A percentile compares a stretch with the other conserved stretches of the same genome.
These are phyloP conservation scores for Dryococelus australis DNA, from an alignment of 2,888 invertebrate genomes.

Conservation along the genomic window DNA sequence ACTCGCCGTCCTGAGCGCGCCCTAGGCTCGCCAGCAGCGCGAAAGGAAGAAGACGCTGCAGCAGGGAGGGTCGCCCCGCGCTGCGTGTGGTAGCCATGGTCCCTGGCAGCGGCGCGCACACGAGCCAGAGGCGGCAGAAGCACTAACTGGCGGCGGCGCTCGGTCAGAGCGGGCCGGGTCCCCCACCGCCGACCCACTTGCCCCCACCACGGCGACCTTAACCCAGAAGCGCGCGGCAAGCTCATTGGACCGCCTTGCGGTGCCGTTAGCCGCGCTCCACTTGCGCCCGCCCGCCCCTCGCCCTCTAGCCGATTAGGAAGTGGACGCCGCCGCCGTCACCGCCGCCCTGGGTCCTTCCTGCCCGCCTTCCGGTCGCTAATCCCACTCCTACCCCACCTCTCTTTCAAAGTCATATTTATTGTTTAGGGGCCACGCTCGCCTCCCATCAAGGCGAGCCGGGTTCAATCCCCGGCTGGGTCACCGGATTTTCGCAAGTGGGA, in stretches of 20 bases:
- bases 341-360: neutral
- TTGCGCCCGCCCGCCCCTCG: neutral
- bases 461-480: no score
- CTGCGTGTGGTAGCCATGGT: neutral
- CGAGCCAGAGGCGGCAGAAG: neutral
- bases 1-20: conserved; percentile 68
- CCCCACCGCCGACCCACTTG: neutral
- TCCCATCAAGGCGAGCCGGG: no score
- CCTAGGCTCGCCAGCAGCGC: neutral
- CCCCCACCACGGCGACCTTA: neutral
- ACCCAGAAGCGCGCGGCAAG: neutral
- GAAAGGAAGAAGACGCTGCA: neutral
- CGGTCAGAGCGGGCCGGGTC: neutral
- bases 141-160: neutral
- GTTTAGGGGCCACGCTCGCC: no score
- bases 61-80: neutral
- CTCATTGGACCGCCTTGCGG: neutral
- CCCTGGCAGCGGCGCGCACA: no score
- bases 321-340: neutral
- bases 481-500: no score
- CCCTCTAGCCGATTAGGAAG: no score
- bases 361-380: neutral
- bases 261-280: conserved; percentile 8
- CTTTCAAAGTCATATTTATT: no score
- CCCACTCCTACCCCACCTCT: no score